phyloP scores from a whole-genome alignment of 2,888 invertebrate species.

The Eupithecia subfuscata region DNA sequence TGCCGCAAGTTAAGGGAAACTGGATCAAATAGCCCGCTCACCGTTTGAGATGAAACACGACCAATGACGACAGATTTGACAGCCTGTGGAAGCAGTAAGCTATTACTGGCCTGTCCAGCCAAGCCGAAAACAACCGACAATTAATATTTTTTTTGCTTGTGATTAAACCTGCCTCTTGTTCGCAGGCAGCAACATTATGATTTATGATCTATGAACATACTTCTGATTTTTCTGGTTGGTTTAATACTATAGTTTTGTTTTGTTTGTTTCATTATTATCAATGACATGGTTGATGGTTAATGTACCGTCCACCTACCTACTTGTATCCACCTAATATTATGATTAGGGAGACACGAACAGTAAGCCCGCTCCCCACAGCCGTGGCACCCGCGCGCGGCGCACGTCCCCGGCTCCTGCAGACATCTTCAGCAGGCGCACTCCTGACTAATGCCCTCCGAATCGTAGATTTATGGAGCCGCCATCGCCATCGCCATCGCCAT shows the following conservation, averaged over 20 bases:
- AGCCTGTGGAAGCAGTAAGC: neutral
- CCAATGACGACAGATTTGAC: neutral
- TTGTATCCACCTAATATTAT: neutral
- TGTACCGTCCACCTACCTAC: too few species aligned
- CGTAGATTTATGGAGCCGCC: slow-evolving; percentile 33
- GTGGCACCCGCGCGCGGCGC: neutral
- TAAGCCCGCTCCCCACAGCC: neutral
- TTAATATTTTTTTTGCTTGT: neutral
- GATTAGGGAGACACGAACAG: neutral
- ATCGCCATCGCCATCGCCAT: slow-evolving; percentile 21
- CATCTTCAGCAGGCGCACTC: slow-evolving; percentile 33
- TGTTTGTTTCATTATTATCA: neutral
- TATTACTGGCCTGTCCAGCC: neutral
- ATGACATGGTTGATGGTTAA: too few species aligned
- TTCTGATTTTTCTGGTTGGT: neutral
- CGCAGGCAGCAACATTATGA: neutral
- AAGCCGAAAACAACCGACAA: too few species aligned
- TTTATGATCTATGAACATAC: neutral
- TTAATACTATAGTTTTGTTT: neutral
- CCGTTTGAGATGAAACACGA: neutral
- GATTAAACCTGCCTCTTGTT: neutral
- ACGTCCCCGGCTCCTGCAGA: slow-evolving; percentile 15
- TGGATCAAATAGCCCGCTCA: neutral
- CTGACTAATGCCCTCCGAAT: slow-evolving; percentile 35
- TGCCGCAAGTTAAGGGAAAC: neutral